These are phyloP conservation scores for Nycticryphes semicollaris DNA, from an alignment of 2,113 vertebrate species.

Conservation along the genomic window DNA sequence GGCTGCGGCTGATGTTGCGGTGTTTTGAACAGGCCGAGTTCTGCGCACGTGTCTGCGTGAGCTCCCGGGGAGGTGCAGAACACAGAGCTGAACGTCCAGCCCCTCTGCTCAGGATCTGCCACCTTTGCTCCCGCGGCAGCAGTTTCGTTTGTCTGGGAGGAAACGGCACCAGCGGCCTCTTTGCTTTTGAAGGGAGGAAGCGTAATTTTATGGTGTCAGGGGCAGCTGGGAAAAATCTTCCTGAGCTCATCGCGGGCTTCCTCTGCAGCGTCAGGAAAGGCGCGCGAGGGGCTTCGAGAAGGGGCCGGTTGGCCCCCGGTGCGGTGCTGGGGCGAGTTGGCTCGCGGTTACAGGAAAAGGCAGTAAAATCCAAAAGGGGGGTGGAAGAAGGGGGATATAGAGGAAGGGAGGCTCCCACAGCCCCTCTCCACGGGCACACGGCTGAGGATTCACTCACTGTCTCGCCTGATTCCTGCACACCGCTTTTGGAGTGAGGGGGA, in stretches of 20 bases:
- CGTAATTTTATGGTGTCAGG: neutral
- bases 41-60: neutral
- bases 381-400: neutral
- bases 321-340: fast-evolving
- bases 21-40: too few species aligned
- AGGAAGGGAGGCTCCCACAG: neutral
- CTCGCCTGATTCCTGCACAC: fast-evolving
- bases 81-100: neutral
- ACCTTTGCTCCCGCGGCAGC: neutral
- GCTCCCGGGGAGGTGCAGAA: neutral
- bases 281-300: fast-evolving
- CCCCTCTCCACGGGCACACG: fast-evolving
- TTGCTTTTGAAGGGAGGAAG: conserved; percentile 42
- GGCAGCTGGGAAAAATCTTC: neutral
- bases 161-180: neutral
- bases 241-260: neutral
- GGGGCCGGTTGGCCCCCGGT: neutral
- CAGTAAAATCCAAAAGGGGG: neutral
- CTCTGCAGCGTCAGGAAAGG: neutral
- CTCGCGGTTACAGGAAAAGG: neutral
- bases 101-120: neutral
- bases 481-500: neutral
- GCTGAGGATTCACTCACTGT: fast-evolving
- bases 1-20: neutral
- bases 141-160: neutral